Base-by-base conservation (phyloP, 1,140 invertebrate species). In the Drosophila pallidifrons region DNA sequence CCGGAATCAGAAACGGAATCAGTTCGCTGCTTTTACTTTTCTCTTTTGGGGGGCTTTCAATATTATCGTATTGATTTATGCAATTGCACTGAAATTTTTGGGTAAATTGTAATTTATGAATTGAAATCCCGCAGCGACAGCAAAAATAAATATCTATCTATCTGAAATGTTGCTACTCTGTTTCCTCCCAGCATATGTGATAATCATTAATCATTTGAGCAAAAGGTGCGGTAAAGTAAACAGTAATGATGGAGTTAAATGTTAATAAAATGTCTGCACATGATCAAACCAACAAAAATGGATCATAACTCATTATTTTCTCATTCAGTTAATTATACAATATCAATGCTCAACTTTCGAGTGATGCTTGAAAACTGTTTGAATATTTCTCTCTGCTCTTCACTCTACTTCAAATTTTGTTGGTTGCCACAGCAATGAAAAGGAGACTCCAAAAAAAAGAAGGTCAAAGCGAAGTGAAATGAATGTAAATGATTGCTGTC, bases 1-100 rank as follows among this genome's bases (percentile, higher is more conserved):
- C 70, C 82, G 79, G 79, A 86, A 79, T 77, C 81, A 72, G 77
- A 79, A 77, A 61, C 69, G 69, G 61, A 73, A 67, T 55, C 30
- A 13, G 59, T 20, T 65, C 46, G 47, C 68, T 72, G 35, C 47
- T 46, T 68, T 45, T 64, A 15, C 25, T 32, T 30, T 28, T 46
- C 32, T 74, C 46, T 54, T 41, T 25, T 64, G 35, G 13, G 5
- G 46, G 32, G 66, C 20, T n/a, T 45, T 59, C 57, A 43, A 60
- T 63, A 77, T 45, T 74, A 66, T 66, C 41, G 13, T 35, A 57
- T 38, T 75, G 76, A 78, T 75, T 70, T 78, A 75, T 75, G 49
- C 59, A 61, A 61, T 45, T 55, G 66, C 49, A 57, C 43, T 66
- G 76, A 46, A 45, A 25, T 8, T 38, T 67, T 78, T 54, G 6